A percentile compares a stretch with the other conserved stretches of the same genome.
Conservation (phyloP, 2,113 vertebrate genomes). For the Tachysurus vachellii region DNA sequence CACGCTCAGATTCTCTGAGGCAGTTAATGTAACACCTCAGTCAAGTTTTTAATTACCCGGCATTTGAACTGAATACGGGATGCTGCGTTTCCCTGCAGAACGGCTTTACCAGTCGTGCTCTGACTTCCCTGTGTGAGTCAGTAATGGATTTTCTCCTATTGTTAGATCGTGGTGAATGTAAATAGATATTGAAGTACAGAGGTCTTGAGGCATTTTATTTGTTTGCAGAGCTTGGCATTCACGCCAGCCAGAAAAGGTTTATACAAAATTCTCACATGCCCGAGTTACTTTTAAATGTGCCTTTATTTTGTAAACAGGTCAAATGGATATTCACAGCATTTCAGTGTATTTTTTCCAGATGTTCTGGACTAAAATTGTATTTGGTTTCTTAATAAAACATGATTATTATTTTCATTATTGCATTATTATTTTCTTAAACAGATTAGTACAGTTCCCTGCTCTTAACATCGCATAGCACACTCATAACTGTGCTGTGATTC, state of each 20-base stretch:
- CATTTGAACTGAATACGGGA: constrained; percentile 29
- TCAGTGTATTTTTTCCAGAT: neutral
- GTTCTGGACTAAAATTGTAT: neutral
- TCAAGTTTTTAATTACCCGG: constrained; percentile 49
- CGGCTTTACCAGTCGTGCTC: neutral
- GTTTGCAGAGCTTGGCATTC: constrained; percentile 17
- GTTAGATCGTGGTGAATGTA: constrained; percentile 36
- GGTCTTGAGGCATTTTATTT: constrained; percentile 31
- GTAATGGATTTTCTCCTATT: constrained; percentile 44
- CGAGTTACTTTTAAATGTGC: neutral
- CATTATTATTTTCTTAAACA: neutral
- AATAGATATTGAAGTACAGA: constrained; percentile 24
- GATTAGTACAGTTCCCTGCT: neutral
- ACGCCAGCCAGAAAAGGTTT: constrained; percentile 31
- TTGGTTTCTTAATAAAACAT: neutral
- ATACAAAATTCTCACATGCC: constrained; percentile 29
- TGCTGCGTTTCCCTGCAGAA: constrained; percentile 7
- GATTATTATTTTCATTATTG: neutral
- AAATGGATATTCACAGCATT: neutral
- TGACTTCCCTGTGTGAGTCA: constrained; percentile 24
- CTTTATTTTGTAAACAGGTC: constrained; percentile 29
- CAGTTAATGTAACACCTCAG: constrained; percentile 29
- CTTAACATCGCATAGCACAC: neutral
- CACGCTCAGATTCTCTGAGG: constrained; percentile 34
- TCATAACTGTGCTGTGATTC: too few species aligned